These are phyloP conservation scores for Nebria salina DNA, from an alignment of 2,888 invertebrate genomes.

Conservation along the genomic window DNA sequence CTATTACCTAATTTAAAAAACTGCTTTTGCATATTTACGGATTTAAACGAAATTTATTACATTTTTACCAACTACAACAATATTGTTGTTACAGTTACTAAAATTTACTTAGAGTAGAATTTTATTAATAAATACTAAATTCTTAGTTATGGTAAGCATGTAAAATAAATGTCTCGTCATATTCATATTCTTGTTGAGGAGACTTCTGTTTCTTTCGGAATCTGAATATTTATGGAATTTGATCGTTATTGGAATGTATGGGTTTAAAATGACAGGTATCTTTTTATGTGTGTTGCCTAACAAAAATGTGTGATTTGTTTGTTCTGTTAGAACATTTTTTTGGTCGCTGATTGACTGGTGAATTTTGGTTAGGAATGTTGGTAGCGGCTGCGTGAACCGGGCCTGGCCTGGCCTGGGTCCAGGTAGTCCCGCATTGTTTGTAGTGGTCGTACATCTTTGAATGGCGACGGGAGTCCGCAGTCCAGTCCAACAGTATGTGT, in stretches of 20 bases:
- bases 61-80: no score
- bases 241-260: neutral
- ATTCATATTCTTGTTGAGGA: no score
- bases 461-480: conserved; percentile 17
- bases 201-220: no score
- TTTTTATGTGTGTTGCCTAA: neutral
- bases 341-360: conserved; percentile 6
- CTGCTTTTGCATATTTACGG: neutral
- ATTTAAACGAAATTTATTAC: neutral
- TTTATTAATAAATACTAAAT: no score
- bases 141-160: no score
- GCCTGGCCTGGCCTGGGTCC: neutral
- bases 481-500: neutral
- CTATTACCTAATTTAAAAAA: neutral
- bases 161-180: no score
- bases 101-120: no score
- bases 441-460: conserved; percentile 18
- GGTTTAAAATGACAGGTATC: neutral
- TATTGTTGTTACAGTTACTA: no score
- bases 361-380: conserved; percentile 24
- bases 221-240: neutral
- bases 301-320: conserved; percentile 9
- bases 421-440: conserved; percentile 25
- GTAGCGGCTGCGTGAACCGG: conserved; percentile 11
- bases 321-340: conserved; percentile 12